Evolutionary conservation across 2,113 vertebrate genomes (phyloP).

Genomic region (Larimichthys crocea): DNA sequence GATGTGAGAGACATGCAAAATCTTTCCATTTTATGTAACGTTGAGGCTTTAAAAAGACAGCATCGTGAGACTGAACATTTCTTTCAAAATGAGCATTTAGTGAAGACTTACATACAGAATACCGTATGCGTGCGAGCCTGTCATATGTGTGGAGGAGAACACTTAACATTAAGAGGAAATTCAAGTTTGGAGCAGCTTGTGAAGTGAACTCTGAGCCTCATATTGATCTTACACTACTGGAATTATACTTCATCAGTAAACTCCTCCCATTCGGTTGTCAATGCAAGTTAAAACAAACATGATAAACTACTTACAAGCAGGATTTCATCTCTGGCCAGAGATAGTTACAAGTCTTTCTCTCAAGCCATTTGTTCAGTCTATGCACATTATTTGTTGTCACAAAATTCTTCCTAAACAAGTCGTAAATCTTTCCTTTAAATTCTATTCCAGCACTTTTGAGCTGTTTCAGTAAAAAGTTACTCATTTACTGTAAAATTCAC

Average conservation of each 20-base stretch:
- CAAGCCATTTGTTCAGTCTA: not conserved
- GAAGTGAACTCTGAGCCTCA: slow-evolving; percentile 34
- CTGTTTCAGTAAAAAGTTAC: not conserved
- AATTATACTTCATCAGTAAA: slow-evolving; percentile 34
- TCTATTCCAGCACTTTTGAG: not conserved
- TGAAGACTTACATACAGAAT: not conserved
- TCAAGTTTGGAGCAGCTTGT: slow-evolving; percentile 26
- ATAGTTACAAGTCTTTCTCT: not conserved
- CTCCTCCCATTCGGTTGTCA: slow-evolving; percentile 33
- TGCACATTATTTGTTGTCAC: not conserved
- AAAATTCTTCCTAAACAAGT: not conserved
- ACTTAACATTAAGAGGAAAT: slow-evolving; percentile 22
- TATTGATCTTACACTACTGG: slow-evolving; percentile 39
- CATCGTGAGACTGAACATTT: not conserved
- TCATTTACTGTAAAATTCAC: slow-evolving; percentile 3
- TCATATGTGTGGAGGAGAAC: not conserved
- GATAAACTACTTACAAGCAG: slow-evolving; percentile 12
- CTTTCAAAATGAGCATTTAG: slow-evolving; percentile 8
- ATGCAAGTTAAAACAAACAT: slow-evolving; percentile 52
- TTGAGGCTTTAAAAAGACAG: slow-evolving; percentile 16
- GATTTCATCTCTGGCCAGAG: not conserved
- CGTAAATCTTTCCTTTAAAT: not conserved
- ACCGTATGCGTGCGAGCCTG: not conserved
- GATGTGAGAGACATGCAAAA: not conserved
- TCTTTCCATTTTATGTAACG: slow-evolving; percentile 6